phyloP scores from a whole-genome alignment of 2,888 invertebrate species.

The Branchinecta sandiegonensis region DNA sequence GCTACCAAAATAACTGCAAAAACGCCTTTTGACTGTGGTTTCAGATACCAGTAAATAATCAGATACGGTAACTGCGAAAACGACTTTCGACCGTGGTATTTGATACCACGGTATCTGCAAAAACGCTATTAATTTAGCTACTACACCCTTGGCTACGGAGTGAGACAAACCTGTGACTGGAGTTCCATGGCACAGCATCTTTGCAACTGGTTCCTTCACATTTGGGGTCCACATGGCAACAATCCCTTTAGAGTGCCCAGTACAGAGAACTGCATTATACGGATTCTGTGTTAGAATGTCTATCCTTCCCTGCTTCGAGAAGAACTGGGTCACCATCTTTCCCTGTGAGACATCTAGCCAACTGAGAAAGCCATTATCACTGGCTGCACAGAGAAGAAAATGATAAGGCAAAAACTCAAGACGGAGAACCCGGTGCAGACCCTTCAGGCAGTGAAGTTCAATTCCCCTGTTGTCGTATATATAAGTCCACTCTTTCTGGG shows the following conservation, averaged over 20 bases:
- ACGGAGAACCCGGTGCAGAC: conserved; percentile 55
- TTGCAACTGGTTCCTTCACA: conserved; percentile 64
- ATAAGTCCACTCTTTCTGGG: conserved; percentile 90
- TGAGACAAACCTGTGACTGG: conserved; percentile 41
- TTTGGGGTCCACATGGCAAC: conserved; percentile 94
- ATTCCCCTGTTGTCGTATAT: conserved; percentile 95
- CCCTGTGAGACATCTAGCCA: conserved; percentile 95
- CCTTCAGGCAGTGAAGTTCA: conserved; percentile 89
- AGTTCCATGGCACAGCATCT: conserved; percentile 76
- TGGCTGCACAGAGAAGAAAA: conserved; percentile 69
- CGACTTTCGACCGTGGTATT: too few species aligned
- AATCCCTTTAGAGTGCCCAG: conserved; percentile 80
- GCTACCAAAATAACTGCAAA: too few species aligned
- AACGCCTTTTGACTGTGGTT: too few species aligned
- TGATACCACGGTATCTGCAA: too few species aligned
- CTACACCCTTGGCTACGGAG: too few species aligned
- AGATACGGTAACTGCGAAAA: too few species aligned
- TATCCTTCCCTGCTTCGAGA: conserved; percentile 60
- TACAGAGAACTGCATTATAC: conserved; percentile 71
- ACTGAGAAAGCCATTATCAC: conserved; percentile 53
- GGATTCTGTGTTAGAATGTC: conserved; percentile 83
- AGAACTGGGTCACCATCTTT: conserved; percentile 61
- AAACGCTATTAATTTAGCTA: too few species aligned
- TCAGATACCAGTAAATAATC: too few species aligned
- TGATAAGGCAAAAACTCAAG: conserved; percentile 95